Percentiles rank a stretch among this genome's conserved stretches.
phyloP scores from a whole-genome alignment of 2,113 vertebrate species.

The Falco punctatus region DNA sequence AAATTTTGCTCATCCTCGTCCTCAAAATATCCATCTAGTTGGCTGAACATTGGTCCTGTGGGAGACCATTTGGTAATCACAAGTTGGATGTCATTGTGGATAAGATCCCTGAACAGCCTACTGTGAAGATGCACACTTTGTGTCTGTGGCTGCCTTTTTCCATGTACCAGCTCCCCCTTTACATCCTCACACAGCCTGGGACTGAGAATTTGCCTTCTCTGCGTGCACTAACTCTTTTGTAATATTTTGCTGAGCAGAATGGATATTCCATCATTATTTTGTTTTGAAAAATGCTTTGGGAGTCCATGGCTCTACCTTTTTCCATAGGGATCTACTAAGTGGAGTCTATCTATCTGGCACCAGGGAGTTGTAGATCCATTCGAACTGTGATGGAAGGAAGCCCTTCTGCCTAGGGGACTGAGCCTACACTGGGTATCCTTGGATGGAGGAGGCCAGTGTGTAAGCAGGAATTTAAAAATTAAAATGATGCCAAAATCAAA shows the following conservation, averaged over 20 bases:
- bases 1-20: not conserved
- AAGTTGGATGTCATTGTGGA: not conserved
- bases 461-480: not conserved
- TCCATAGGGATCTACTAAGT: not conserved
- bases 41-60: fast-evolving
- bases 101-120: not conserved
- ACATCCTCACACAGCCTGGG: not conserved
- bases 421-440: not conserved
- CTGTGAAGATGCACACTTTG: fast-evolving
- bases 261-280: not conserved
- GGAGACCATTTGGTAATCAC: not conserved
- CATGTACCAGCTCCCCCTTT: not conserved
- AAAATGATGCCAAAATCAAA: not conserved
- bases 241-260: not conserved
- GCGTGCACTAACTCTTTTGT: not conserved
- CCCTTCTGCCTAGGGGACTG: not conserved
- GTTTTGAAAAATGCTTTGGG: not conserved
- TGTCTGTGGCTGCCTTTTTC: not conserved
- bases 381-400: not conserved
- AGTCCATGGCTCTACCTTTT: not conserved
- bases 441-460: not conserved
- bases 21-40: not conserved
- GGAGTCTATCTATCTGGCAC: not conserved
- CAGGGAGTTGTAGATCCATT: not conserved
- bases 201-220: not conserved